A percentile compares a stretch with the other conserved stretches of the same genome.
phyloP scores from a whole-genome alignment of 2,113 vertebrate genomes.

The Hemiscyllium ocellatum region DNA sequence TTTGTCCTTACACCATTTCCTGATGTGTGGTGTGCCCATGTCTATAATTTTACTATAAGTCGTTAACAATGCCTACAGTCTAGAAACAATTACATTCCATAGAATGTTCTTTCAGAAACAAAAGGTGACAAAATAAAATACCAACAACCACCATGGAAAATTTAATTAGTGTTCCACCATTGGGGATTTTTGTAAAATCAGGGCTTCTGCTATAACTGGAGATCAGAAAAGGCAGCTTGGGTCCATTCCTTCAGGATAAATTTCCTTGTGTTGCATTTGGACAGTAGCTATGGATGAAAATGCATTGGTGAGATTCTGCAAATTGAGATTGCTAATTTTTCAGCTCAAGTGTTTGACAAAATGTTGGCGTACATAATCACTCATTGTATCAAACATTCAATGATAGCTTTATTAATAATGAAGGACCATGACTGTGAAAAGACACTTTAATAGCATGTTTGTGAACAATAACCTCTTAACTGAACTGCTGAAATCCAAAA shows the following conservation, averaged over 20 bases:
- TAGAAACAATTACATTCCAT: neutral
- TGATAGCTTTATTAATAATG: neutral
- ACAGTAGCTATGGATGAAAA: neutral
- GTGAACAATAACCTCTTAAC: neutral
- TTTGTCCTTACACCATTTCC: neutral
- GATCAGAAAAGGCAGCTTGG: neutral
- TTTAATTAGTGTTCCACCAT: neutral
- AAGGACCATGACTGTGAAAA: neutral
- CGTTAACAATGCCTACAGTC: neutral
- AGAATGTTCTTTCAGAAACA: neutral
- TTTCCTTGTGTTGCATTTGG: neutral
- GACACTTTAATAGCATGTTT: neutral
- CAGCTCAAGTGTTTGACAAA: neutral
- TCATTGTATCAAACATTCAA: neutral
- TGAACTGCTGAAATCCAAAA: neutral
- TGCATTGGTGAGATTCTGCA: neutral
- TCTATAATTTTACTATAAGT: neutral
- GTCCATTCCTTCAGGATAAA: neutral
- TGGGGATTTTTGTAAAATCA: neutral
- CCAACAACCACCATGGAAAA: neutral
- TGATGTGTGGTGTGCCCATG: neutral
- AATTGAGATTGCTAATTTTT: neutral
- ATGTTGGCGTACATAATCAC: neutral
- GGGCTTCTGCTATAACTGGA: neutral
- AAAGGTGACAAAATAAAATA: neutral